phyloP scores from a whole-genome alignment of 2,888 invertebrate species.

The Polydrusus cervinus region DNA sequence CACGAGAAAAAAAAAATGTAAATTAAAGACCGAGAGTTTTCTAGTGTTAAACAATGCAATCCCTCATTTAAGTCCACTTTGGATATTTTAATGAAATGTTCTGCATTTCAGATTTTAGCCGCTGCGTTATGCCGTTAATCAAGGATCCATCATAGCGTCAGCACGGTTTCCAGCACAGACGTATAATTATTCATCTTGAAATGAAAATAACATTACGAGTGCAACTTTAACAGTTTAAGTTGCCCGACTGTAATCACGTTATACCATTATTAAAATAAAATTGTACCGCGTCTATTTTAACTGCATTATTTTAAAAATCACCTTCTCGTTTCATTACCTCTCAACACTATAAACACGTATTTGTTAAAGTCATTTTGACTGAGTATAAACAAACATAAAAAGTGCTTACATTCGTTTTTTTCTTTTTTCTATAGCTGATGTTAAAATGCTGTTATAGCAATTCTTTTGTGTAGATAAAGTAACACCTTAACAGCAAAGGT shows the following conservation, averaged over 20 bases:
- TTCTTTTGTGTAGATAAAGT: no score
- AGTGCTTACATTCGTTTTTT: no score
- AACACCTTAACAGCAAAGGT: no score
- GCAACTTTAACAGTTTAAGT: not conserved
- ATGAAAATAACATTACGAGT: not conserved
- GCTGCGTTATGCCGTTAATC: conserved; percentile 2
- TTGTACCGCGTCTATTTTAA: not conserved
- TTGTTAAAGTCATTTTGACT: no score
- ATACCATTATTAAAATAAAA: not conserved
- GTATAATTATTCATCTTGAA: conserved; percentile 5
- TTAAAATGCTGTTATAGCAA: no score
- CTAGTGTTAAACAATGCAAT: not conserved
- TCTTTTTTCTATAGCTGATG: no score
- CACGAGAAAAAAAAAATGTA: no score
- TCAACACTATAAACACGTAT: no score
- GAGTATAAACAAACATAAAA: no score
- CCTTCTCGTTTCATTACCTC: no score
- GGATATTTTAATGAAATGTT: conserved; percentile 4
- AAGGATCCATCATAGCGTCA: conserved; percentile 5
- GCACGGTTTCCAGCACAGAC: conserved; percentile 2
- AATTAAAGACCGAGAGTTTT: not conserved
- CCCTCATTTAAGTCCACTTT: not conserved
- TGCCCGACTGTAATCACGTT: not conserved
- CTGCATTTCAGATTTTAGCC: conserved; percentile 5
- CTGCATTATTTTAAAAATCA: not conserved